Conservation (phyloP, 2,797 vertebrate species). For the Ctenopoma multispine region DNA sequence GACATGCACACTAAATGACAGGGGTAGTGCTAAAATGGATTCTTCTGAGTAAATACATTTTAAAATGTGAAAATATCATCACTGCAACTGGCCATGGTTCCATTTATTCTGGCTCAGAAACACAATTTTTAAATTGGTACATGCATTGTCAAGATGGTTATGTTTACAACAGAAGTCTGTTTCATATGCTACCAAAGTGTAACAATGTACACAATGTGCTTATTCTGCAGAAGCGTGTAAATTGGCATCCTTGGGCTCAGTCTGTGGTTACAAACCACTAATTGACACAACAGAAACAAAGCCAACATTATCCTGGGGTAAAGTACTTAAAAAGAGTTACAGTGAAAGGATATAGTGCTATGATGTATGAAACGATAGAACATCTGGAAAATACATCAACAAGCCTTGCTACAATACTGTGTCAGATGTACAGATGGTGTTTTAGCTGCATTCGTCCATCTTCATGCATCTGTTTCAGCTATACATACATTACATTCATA, state of each 20-base stretch:
- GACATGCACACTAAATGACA: background rate
- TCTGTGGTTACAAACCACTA: conserved; percentile 38
- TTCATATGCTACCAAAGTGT: background rate
- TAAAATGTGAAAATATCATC: conserved; percentile 8
- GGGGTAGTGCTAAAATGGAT: background rate
- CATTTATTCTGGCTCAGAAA: conserved; percentile 17
- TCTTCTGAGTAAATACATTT: conserved; percentile 7
- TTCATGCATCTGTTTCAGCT: too few species aligned
- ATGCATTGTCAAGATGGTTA: conserved; percentile 13
- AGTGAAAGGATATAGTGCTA: background rate
- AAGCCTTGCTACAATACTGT: background rate
- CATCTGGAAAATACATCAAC: conserved; percentile 23
- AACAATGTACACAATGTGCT: conserved; percentile 12
- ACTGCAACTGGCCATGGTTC: conserved; percentile 1
- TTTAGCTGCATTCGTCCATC: too few species aligned
- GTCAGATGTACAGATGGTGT: too few species aligned
- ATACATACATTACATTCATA: too few species aligned
- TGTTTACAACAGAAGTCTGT: conserved; percentile 13
- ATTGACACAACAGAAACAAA: conserved; percentile 34
- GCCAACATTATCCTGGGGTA: conserved; percentile 16
- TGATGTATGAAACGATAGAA: background rate
- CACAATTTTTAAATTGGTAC: conserved; percentile 5
- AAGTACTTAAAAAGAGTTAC: conserved; percentile 4
- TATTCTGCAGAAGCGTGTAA: conserved; percentile 39
- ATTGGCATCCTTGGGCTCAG: conserved; percentile 17